A percentile compares a stretch with the other conserved stretches of the same genome.
Evolutionary conservation across 2,113 vertebrate species (phyloP).

Genomic region (Istiophorus platypterus): DNA sequence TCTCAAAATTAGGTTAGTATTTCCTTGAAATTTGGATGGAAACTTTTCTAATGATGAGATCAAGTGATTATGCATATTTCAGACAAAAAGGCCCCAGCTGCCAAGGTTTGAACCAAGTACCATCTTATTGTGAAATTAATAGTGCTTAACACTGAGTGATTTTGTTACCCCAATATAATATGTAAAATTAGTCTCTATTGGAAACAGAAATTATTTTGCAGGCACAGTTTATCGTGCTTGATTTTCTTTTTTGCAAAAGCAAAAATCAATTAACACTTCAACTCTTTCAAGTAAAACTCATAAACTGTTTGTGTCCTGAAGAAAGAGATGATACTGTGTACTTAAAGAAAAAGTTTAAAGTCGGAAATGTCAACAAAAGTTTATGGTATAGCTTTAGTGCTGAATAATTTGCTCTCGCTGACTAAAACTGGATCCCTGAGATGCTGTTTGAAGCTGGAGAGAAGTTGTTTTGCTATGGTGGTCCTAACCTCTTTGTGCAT

Average conservation of each 20-base stretch:
- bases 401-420: slow-evolving; percentile 13
- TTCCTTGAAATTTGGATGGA: too few relatives aligned
- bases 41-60: too few relatives aligned
- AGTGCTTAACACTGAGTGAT: not conserved
- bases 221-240: not conserved
- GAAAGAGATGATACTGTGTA: not conserved
- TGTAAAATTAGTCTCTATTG: not conserved
- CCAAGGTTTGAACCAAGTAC: too few relatives aligned
- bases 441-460: slow-evolving; percentile 40
- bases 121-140: too few relatives aligned
- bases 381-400: not conserved
- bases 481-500: slow-evolving; percentile 44
- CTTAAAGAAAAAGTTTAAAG: not conserved
- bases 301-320: not conserved
- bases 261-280: not conserved
- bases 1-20: too few relatives aligned
- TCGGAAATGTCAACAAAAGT: not conserved
- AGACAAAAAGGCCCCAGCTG: too few relatives aligned
- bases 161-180: not conserved
- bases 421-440: slow-evolving; percentile 15
- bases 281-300: not conserved
- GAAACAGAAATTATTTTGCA: not conserved
- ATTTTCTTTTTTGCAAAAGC: not conserved
- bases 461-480: slow-evolving; percentile 34
- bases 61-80: too few relatives aligned